Conservation (phyloP, 2,888 invertebrate genomes). For the Camptogramma bilineatum region DNA sequence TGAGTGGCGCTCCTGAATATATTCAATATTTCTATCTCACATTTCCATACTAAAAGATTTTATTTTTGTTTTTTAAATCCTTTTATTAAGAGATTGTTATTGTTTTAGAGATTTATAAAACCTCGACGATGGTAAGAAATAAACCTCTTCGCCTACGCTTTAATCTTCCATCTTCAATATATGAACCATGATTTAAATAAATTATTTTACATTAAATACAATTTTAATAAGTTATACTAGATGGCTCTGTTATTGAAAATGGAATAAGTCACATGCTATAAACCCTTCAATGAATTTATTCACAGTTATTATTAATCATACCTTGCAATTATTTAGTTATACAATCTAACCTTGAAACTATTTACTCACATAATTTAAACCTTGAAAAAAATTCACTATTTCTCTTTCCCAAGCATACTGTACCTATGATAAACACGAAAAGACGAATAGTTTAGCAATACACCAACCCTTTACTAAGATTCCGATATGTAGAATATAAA, state of each 20-base stretch:
- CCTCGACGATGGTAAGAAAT: constrained; percentile 31
- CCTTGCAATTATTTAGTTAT: background rate
- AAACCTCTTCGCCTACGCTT: background rate
- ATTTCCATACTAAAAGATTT: background rate
- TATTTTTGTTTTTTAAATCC: constrained; percentile 11
- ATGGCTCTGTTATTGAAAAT: background rate
- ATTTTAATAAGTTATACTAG: background rate
- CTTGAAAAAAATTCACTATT: background rate
- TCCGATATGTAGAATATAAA: background rate
- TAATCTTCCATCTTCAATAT: background rate
- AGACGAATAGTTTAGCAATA: background rate
- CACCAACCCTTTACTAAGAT: background rate
- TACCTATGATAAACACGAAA: too few species aligned
- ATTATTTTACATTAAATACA: background rate
- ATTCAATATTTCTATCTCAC: constrained; percentile 5
- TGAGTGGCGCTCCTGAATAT: background rate
- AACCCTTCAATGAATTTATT: background rate
- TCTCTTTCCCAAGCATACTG: too few species aligned
- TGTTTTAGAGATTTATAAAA: constrained; percentile 16
- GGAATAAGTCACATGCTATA: background rate
- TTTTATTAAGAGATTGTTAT: constrained; percentile 2
- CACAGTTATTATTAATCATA: background rate
- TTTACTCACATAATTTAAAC: background rate
- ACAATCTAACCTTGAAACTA: background rate
- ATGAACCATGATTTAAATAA: background rate